phyloP scores from a whole-genome alignment of 2,888 invertebrate species.

The Encarsia formosa region DNA sequence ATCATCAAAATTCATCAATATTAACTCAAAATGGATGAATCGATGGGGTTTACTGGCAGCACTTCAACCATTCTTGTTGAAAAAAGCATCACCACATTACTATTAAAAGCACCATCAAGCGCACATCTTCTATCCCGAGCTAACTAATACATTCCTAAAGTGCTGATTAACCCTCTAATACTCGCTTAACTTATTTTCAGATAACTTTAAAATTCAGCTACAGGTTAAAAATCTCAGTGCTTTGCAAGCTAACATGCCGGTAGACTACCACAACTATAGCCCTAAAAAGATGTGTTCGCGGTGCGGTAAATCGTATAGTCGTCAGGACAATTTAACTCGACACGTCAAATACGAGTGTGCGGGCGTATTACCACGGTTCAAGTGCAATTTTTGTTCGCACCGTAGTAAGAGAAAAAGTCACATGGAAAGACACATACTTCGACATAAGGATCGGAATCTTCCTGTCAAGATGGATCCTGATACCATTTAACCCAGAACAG shows the following conservation, averaged over 20 bases:
- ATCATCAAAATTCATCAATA: no score
- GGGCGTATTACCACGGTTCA: conserved; percentile 43
- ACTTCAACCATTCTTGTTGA: no score
- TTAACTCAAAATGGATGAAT: no score
- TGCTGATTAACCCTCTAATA: neutral
- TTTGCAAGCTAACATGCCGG: no score
- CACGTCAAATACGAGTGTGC: conserved; percentile 43
- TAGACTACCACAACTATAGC: no score
- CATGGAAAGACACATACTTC: conserved; percentile 4
- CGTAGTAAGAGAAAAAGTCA: conserved; percentile 8
- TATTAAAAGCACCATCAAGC: neutral
- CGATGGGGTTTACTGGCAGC: no score
- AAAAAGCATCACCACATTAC: neutral
- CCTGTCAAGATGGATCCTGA: no score
- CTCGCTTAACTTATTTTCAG: neutral
- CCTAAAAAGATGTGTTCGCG: conserved; percentile 27
- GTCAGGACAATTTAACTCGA: conserved; percentile 43
- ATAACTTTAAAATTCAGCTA: neutral
- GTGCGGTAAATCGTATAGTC: conserved; percentile 36
- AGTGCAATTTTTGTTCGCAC: conserved; percentile 42
- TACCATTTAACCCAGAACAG: no score
- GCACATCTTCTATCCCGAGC: neutral
- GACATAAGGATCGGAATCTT: conserved; percentile 1
- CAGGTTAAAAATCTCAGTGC: no score
- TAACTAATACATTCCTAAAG: neutral